These are phyloP conservation scores for Tipula unca DNA, from an alignment of 2,888 invertebrate species.

Conservation along the genomic window DNA sequence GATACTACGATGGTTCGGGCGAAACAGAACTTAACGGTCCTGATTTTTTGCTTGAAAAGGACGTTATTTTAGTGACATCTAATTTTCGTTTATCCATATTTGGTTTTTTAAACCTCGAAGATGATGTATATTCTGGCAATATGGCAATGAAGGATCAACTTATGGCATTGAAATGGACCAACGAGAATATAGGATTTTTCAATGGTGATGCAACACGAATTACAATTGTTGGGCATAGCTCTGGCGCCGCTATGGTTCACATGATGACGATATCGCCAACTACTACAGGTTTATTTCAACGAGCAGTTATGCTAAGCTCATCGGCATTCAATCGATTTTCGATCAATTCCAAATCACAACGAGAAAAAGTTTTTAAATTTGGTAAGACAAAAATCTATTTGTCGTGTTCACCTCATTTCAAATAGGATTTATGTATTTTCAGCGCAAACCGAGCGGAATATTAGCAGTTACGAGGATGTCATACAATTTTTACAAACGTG, in stretches of 20 bases:
- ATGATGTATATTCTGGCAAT: slow-evolving; percentile 2
- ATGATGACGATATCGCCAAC: not conserved
- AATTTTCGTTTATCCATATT: not conserved
- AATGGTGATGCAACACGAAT: not conserved
- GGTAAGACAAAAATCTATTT: not conserved
- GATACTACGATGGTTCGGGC: slow-evolving; percentile 15
- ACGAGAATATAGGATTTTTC: not conserved
- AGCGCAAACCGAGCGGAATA: not conserved
- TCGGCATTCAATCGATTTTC: not conserved
- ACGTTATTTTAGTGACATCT: slow-evolving; percentile 15
- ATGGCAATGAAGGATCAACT: not conserved
- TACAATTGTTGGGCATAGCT: not conserved
- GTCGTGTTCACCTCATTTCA: not conserved
- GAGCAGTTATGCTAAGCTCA: not conserved
- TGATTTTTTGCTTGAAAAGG: slow-evolving; percentile 17
- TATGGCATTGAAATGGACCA: not conserved
- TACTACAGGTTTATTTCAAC: not conserved
- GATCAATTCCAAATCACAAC: not conserved
- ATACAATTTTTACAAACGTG: not conserved
- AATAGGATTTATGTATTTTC: not conserved
- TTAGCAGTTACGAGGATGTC: slow-evolving; percentile 17
- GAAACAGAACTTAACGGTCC: not conserved
- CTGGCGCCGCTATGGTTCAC: not conserved
- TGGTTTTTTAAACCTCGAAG: not conserved
- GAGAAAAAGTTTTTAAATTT: not conserved